These are phyloP conservation scores for Heteromyza rotundicornis DNA, from an alignment of 2,888 invertebrate genomes.

Conservation along the genomic window DNA sequence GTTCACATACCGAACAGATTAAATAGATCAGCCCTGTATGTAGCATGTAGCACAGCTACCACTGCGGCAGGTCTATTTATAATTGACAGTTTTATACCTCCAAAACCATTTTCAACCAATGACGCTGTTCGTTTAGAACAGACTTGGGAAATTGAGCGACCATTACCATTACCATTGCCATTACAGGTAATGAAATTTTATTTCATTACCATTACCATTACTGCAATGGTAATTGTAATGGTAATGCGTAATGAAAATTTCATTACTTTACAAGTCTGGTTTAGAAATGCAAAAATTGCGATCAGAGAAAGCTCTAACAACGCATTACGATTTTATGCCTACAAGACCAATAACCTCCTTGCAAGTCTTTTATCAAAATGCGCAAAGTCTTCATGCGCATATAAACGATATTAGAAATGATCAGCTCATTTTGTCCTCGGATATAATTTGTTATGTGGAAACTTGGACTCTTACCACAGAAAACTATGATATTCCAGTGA, in stretches of 20 bases:
- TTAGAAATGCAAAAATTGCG: not conserved
- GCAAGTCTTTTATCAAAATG: slow-evolving; percentile 14
- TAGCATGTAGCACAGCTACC: not conserved
- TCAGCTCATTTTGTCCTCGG: not conserved
- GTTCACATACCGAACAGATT: not conserved
- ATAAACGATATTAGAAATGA: slow-evolving; percentile 12
- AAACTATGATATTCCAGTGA: not conserved
- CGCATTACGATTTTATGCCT: slow-evolving; percentile 2
- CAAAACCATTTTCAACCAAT: not conserved
- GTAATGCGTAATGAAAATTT: too few species aligned
- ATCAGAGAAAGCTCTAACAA: not conserved
- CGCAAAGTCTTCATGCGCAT: slow-evolving; percentile 22
- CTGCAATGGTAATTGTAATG: too few species aligned
- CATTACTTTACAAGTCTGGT: too few species aligned
- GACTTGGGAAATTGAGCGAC: too few species aligned
- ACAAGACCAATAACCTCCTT: not conserved
- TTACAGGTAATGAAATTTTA: too few species aligned
- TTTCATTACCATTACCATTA: too few species aligned
- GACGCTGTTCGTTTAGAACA: not conserved
- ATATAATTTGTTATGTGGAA: slow-evolving; percentile 18
- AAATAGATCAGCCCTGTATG: not conserved
- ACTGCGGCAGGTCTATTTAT: not conserved
- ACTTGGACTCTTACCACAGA: slow-evolving; percentile 17
- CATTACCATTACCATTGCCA: too few species aligned
- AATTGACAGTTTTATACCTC: not conserved